Evolutionary conservation across 2,888 invertebrate species (phyloP).

Genomic region (Calameuta filiformis): DNA sequence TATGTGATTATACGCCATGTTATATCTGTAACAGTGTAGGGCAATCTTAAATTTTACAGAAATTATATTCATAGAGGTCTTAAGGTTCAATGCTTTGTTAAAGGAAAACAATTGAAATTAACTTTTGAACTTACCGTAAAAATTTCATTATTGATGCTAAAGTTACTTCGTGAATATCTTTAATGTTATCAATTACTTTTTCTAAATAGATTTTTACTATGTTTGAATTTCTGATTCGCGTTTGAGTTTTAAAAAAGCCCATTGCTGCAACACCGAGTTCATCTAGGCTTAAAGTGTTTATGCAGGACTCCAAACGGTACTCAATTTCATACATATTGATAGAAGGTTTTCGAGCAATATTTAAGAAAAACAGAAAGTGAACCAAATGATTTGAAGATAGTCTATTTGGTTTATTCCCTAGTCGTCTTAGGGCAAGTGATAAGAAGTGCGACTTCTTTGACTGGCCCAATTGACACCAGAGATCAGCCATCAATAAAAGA

Average conservation of each 20-base stretch:
- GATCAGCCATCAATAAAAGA: slow-evolving; percentile 71
- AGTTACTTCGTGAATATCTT: slow-evolving; percentile 73
- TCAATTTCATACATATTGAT: slow-evolving; percentile 77
- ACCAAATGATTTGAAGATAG: slow-evolving; percentile 74
- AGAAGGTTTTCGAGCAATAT: slow-evolving; percentile 70
- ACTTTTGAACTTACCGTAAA: slow-evolving; percentile 36
- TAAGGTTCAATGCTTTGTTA: not conserved
- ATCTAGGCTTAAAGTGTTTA: slow-evolving; percentile 71
- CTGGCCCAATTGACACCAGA: slow-evolving; percentile 74
- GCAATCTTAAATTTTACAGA: too few relatives aligned
- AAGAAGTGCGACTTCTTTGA: slow-evolving; percentile 71
- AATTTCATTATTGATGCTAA: slow-evolving; percentile 76
- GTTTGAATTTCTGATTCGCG: slow-evolving; percentile 69
- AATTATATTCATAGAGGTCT: not conserved
- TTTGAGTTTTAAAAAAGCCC: slow-evolving; percentile 83
- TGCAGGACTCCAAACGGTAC: slow-evolving; percentile 67
- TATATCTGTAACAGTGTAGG: slow-evolving; percentile 32
- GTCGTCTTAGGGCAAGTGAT: slow-evolving; percentile 68
- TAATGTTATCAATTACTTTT: slow-evolving; percentile 53
- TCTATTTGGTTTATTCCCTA: slow-evolving; percentile 70
- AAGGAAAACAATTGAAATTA: not conserved
- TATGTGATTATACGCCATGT: slow-evolving; percentile 14
- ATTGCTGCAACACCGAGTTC: slow-evolving; percentile 79
- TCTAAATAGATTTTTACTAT: not conserved
- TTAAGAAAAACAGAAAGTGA: slow-evolving; percentile 76